Evolutionary conservation across 2,113 vertebrate genomes (phyloP), one percentile per base, ranked within the genome.

Genomic region (Zapus hudsonius): DNA sequence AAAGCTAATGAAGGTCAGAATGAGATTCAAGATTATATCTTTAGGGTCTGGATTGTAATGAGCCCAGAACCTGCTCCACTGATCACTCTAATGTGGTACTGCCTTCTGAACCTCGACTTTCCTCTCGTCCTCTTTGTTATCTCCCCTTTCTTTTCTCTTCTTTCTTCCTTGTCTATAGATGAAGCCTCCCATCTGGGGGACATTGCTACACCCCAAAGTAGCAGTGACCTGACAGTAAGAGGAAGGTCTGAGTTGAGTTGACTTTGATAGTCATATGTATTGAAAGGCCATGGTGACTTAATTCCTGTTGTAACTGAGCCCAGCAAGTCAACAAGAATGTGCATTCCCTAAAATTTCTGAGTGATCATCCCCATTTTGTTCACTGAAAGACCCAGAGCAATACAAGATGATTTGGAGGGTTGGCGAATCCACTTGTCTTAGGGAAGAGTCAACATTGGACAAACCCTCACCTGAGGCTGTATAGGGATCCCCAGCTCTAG

Each of bases 361-460:
- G 55, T 70, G 81, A 42, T 33, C 75, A 40, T 57, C n/a, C 66
- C 75, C 22, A 9, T 94, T 87, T 67, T 82, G 63, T 69, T 91
- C 83, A 70, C n/a, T 80, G 42, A 90, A 57, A 31, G 70, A 55
- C n/a, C 87, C 79, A 20, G 27, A 66, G 87, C 80, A 67, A 52
- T 17, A 64, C 84, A 84, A 89, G 84, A 42, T 69, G 61, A 42
- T 95, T 59, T 61, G 42, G 44, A 36, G 72, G 61, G 57, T 29
- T 78, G 75, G 66, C 63, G 85, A 16, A 63, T 59, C 55, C 40
- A 36, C 66, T 84, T 44, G 61, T 87, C 72, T 80, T 20, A n/a
- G 66, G 63, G 61, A 86, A 73, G 80, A 92, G 79, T 27, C 0
- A 33, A 22, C 74, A 52, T 15, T 55, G 36, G 44, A 61, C 84